Conservation (phyloP, 2,888 invertebrate species). For the Sclerodermus sp. region DNA sequence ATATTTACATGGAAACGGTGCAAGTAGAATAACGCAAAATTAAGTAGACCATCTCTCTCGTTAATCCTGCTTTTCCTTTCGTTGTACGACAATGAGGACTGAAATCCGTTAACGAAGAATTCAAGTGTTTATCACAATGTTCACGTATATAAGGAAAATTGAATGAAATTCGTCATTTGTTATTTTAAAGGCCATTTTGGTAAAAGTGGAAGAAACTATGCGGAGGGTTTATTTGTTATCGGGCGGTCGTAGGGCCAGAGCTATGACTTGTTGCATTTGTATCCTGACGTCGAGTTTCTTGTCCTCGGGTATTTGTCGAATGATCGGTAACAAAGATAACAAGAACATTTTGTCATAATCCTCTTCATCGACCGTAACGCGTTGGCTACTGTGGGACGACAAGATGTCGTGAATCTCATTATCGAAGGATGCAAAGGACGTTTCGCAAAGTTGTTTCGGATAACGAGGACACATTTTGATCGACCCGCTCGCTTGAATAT, state of each 20-base stretch:
- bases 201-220: no score
- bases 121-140: no score
- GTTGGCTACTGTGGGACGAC: slow-evolving; percentile 40
- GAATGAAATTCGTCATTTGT: no score
- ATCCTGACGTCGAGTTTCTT: slow-evolving; percentile 51
- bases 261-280: slow-evolving; percentile 50
- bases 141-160: no score
- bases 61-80: no score
- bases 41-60: no score
- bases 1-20: no score
- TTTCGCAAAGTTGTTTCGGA: slow-evolving; percentile 42
- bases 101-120: no score
- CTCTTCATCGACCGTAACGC: slow-evolving; percentile 39
- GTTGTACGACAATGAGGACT: no score
- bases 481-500: slow-evolving; percentile 25
- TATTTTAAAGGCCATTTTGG: no score
- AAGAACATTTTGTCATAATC: slow-evolving; percentile 54
- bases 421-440: slow-evolving; percentile 41
- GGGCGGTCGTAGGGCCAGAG: slow-evolving; percentile 31
- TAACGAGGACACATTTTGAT: slow-evolving; percentile 34
- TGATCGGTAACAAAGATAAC: slow-evolving; percentile 45
- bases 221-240: slow-evolving; percentile 12
- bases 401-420: slow-evolving; percentile 45
- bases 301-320: slow-evolving; percentile 48
- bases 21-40: no score